phyloP scores from a whole-genome alignment of 2,113 vertebrate genomes.

The Rousettus leschenaultii region DNA sequence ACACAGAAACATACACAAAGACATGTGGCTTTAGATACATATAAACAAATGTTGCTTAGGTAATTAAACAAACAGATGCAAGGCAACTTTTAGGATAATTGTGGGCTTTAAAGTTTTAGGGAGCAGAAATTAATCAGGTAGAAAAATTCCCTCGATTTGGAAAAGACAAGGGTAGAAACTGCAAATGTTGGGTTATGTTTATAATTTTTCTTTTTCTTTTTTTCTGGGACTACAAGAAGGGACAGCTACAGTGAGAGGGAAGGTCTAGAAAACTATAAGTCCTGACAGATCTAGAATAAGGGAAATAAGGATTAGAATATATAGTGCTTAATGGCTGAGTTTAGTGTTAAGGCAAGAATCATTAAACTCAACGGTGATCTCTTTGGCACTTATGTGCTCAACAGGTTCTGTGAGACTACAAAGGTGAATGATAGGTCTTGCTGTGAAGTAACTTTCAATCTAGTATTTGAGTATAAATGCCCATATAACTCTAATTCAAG shows the following conservation, averaged over 20 bases:
- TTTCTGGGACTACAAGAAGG: neutral
- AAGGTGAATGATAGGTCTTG: neutral
- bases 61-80: neutral
- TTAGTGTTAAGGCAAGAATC: neutral
- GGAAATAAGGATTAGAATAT: neutral
- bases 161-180: neutral
- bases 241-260: neutral
- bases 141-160: conserved; percentile 34
- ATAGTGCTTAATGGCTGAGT: neutral
- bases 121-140: conserved; percentile 16
- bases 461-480: neutral
- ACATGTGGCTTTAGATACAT: neutral
- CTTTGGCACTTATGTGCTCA: neutral
- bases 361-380: neutral
- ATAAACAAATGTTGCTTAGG: neutral
- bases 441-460: neutral
- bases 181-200: neutral
- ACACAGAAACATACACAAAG: neutral
- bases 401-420: neutral
- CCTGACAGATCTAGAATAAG: neutral
- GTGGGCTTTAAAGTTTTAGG: neutral
- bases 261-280: neutral
- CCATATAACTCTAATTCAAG: neutral
- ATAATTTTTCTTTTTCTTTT: neutral
- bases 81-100: conserved; percentile 35